Evolutionary conservation across 2,888 invertebrate genomes (phyloP).

Genomic region (Corythucha ciliata): DNA sequence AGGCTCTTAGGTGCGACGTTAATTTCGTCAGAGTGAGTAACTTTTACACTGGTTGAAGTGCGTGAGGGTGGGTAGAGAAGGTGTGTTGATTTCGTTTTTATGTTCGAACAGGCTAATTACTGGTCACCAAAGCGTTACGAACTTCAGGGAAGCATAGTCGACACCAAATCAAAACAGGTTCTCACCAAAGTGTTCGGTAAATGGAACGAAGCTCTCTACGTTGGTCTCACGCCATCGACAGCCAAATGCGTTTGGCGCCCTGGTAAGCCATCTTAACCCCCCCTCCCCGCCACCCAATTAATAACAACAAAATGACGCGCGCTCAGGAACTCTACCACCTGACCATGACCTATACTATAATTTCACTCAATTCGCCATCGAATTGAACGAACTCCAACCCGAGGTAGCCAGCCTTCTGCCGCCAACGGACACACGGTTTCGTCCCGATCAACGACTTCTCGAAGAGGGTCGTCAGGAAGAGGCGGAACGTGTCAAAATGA

Average conservation of each 20-base stretch:
- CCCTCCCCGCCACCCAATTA: background rate
- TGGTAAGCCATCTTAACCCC: constrained; percentile 42
- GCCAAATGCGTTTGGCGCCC: constrained; percentile 70
- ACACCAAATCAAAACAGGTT: constrained; percentile 40
- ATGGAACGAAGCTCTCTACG: constrained; percentile 73
- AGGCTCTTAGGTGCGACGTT: constrained; percentile 60
- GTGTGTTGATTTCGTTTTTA: background rate
- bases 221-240: constrained; percentile 56
- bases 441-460: constrained; percentile 59
- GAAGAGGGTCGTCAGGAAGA: constrained; percentile 44
- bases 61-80: background rate
- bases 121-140: constrained; percentile 72
- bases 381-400: constrained; percentile 66
- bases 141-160: constrained; percentile 57
- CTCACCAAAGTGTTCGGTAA: constrained; percentile 60
- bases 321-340: constrained; percentile 63
- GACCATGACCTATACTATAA: constrained; percentile 73
- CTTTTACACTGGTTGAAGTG: background rate
- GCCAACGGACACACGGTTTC: constrained; percentile 64
- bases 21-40: constrained; percentile 69
- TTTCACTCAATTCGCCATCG: constrained; percentile 75
- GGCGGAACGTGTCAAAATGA: constrained; percentile 61
- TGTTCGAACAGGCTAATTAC: constrained; percentile 53
- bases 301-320: background rate
- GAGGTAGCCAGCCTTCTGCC: constrained; percentile 53